phyloP scores from a whole-genome alignment of 2,888 invertebrate genomes.

The Scrobipalpa atriplicella region DNA sequence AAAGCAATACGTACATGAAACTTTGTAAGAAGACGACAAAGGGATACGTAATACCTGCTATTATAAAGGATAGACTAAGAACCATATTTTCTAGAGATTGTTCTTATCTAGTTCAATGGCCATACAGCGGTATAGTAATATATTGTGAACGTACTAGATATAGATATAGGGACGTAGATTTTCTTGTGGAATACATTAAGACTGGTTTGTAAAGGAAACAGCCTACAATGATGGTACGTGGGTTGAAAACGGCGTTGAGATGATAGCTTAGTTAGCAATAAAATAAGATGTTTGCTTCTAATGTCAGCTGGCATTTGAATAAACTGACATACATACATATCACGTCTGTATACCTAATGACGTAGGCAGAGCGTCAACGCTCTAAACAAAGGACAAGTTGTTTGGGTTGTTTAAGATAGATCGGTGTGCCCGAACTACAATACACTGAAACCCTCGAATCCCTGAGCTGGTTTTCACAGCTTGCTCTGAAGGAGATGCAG shows the following conservation, averaged over 20 bases:
- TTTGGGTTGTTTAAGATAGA: no score
- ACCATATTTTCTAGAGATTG: background rate
- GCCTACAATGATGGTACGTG: background rate
- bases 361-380: no score
- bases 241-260: background rate
- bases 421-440: no score
- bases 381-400: no score
- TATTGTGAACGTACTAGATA: background rate
- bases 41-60: conserved; percentile 1
- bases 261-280: background rate
- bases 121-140: background rate
- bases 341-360: no score
- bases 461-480: no score
- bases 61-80: conserved; percentile 2
- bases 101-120: background rate
- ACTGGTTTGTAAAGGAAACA: background rate
- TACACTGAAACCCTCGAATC: no score
- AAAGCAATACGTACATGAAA: conserved; percentile 14
- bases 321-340: no score
- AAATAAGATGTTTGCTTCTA: conserved; percentile 5
- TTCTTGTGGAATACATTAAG: background rate
- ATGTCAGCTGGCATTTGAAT: background rate
- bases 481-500: no score
- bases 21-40: conserved; percentile 3
- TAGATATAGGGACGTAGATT: background rate